Conservation (phyloP, 2,113 vertebrate genomes). For the Bambusicola thoracicus region DNA sequence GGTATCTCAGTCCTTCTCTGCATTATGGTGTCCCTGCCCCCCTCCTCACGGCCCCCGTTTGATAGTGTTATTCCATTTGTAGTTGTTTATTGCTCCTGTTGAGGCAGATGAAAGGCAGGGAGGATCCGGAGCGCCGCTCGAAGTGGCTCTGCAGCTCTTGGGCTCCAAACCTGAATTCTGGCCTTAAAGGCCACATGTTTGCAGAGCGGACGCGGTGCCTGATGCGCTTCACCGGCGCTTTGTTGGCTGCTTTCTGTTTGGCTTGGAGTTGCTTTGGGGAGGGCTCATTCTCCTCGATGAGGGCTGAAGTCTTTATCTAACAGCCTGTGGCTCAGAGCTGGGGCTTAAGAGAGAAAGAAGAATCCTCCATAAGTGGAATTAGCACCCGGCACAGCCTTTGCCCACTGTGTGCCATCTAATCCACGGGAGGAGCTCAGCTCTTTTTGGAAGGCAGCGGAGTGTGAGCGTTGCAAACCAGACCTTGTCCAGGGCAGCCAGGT, state of each 20-base stretch:
- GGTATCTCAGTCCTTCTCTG: conserved; percentile 34
- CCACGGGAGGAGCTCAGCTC: neutral
- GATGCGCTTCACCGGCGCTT: neutral
- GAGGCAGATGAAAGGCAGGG: conserved; percentile 47
- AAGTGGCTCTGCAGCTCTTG: neutral
- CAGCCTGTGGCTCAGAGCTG: neutral
- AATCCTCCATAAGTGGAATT: neutral
- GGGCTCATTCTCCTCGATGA: neutral
- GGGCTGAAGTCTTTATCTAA: neutral
- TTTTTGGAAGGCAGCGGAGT: neutral
- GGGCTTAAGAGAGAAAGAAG: neutral
- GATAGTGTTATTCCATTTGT: conserved; percentile 56
- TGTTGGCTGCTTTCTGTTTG: neutral
- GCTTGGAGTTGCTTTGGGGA: neutral
- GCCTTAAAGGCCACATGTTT: neutral
- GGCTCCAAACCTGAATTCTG: neutral
- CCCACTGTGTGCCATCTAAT: neutral
- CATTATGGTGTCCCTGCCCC: neutral
- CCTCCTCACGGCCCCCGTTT: neutral
- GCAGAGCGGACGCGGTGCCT: neutral
- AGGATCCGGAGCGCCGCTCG: conserved; percentile 5
- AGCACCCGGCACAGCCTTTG: neutral
- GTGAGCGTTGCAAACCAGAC: neutral
- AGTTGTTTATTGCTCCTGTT: conserved; percentile 65
- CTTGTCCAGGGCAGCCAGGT: conserved; percentile 28